Evolutionary conservation across 2,888 invertebrate species (phyloP), one percentile per base, ranked within the genome.

Genomic region (Lucinisca nassula): DNA sequence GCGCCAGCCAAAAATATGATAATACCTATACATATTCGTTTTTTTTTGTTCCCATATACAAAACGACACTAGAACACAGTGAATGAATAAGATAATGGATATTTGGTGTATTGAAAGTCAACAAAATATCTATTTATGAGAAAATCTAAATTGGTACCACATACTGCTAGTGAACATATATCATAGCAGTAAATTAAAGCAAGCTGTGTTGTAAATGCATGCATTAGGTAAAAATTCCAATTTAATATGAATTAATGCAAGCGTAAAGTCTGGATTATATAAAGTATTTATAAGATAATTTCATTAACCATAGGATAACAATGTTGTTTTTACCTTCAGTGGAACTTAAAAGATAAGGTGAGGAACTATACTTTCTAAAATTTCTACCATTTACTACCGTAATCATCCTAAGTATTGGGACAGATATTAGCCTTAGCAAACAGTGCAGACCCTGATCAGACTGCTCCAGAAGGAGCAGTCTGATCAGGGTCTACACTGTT

Each of bases 1-100:
- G 82, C 82, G 82, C 82, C 82, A 82, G 51, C 51, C 55, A 67
- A 77, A 82, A 77, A 55, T 82, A 82, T 58, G 82, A 77, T 82
- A 82, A 82, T 77, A 82, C 55, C 70, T 77, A 77, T 77, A 77
- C 72, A 72, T 51, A 35, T 75, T 77, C 55, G 51, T 38, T 37
- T 51, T 38, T 67, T 67, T 67, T 67, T 32, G 32, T 35, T 35
- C 14, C 10, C 14, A 67, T 67, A 67, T 67, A 35, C 67, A 67
- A 67, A 35, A 67, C 30, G 32, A 67, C 35, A 67, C 67, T 67
- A 35, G 35, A 67, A 67, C 67, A 67, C 27, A 30, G 35, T 67
- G 67, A 67, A 24, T 35, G 35, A 35, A 67, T 67, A 35, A 67
- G 67, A 67, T 67, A 67, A 67, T 67, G 67, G 67, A 35, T 67